Conservation (phyloP, 2,797 vertebrate species). For the Yasuhikotakia modesta region DNA sequence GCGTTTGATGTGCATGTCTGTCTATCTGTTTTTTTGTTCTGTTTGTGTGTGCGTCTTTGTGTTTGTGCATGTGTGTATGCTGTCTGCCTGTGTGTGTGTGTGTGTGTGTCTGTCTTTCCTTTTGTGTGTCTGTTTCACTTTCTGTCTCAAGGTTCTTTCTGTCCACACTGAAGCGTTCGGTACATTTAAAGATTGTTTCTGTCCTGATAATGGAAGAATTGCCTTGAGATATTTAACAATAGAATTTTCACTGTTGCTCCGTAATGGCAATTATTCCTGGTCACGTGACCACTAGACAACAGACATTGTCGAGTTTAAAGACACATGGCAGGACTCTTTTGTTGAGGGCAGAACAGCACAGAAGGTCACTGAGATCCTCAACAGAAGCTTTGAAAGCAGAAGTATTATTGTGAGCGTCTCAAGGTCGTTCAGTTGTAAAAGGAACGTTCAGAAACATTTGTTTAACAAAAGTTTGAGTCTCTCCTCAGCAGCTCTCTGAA, state of each 20-base stretch:
- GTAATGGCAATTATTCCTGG: not conserved
- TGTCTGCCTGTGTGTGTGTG: slow-evolving; percentile 20
- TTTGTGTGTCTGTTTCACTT: not conserved
- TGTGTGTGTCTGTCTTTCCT: not conserved
- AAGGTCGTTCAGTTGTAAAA: not conserved
- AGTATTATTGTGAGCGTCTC: not conserved
- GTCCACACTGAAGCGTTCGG: not conserved
- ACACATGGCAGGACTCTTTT: not conserved
- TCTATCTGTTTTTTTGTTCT: no score
- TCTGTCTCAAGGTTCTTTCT: not conserved
- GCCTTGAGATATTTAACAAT: not conserved
- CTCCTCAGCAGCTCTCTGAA: not conserved
- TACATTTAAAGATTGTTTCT: not conserved
- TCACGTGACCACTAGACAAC: not conserved
- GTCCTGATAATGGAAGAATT: not conserved
- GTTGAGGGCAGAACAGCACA: not conserved
- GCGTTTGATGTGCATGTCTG: no score
- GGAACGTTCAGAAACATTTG: not conserved
- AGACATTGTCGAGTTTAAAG: not conserved
- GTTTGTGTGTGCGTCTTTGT: no score
- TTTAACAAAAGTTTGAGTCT: not conserved
- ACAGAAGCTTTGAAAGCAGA: not conserved
- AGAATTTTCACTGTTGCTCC: not conserved
- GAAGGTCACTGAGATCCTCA: not conserved
- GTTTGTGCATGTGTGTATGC: no score